Evolutionary conservation across 2,888 invertebrate genomes (phyloP), one percentile per base, ranked within the genome.

Genomic region (Amaurobius ferox): DNA sequence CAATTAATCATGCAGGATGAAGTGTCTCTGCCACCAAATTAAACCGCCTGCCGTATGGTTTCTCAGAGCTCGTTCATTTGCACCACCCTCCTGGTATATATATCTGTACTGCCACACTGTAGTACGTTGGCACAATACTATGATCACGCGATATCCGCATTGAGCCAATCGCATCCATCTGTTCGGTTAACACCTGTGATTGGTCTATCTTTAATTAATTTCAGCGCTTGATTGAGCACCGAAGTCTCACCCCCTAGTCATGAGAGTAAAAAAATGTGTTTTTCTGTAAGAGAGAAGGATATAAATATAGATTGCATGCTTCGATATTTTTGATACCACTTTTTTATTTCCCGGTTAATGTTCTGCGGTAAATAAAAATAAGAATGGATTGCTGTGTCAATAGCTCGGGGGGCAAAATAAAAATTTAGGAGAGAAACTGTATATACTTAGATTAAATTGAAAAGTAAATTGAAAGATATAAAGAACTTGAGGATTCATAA

Each of bases 141-240:
- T 40, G 55, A 72, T 55, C 83, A 85, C 83, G 83, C 83, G 66
- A 85, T 85, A 72, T 39, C 39, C 77, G 55, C 77, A 78, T 85
- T 61, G 71, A 40, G 30, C 83, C 83, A 85, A 85, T 85, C 77
- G 35, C 32, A 77, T 85, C 66, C 83, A 77, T 72, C 72, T 76
- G 77, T 72, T 77, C 77, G 77, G 29, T 39, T 77, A 77, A 71
- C 77, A 85, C 83, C 71, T 77, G 66, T 67, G 83, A 85, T 85
- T 85, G 83, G 83, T 61, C 39, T 77, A 66, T 64, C 72, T 23
- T 85, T 85, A 85, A 85, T 85, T 85, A 85, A 85, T 85, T 85
- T 85, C 62, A 55, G 66, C 61, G 83, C 77, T 66, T 85, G 74
- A 81, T 81, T 74, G 61, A 73, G 68, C 28, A 40, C 62, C 70